phyloP scores from a whole-genome alignment of 2,113 vertebrate species.

The Pachycephala philippinensis region DNA sequence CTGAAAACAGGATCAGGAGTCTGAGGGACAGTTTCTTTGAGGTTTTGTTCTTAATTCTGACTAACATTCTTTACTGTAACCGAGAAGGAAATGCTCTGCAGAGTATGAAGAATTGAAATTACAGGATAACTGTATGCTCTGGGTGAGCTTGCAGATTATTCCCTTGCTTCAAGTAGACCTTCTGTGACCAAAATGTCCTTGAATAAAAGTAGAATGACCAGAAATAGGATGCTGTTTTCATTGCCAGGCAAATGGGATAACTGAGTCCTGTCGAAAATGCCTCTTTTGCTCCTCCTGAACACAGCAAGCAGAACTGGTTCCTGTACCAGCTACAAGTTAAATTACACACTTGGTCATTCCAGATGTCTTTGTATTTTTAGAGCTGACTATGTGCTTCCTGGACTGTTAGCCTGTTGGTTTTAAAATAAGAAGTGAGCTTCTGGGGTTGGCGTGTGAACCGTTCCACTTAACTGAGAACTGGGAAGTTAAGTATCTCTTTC shows the following conservation, averaged over 20 bases:
- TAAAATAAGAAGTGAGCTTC: conserved; percentile 12
- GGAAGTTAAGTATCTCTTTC: neutral
- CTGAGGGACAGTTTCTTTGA: neutral
- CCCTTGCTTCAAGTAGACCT: neutral
- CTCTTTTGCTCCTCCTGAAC: neutral
- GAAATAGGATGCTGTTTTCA: neutral
- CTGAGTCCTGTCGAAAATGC: neutral
- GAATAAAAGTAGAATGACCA: neutral
- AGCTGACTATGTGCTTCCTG: neutral
- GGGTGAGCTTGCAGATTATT: neutral
- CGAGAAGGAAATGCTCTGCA: neutral
- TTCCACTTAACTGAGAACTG: neutral
- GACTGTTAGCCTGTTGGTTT: conserved; percentile 2
- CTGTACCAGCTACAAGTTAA: conserved; percentile 1
- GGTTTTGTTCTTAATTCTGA: neutral
- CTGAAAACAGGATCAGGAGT: neutral
- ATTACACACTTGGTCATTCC: conserved; percentile 1
- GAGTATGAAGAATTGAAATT: neutral
- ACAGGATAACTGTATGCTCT: neutral
- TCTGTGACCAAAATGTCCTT: neutral
- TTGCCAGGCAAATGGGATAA: neutral
- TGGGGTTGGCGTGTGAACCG: neutral
- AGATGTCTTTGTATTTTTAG: conserved; percentile 28
- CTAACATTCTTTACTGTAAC: neutral
- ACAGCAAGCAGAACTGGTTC: neutral